Evolutionary conservation across 2,797 vertebrate genomes (phyloP).

Genomic region (Ctenopoma multispine): DNA sequence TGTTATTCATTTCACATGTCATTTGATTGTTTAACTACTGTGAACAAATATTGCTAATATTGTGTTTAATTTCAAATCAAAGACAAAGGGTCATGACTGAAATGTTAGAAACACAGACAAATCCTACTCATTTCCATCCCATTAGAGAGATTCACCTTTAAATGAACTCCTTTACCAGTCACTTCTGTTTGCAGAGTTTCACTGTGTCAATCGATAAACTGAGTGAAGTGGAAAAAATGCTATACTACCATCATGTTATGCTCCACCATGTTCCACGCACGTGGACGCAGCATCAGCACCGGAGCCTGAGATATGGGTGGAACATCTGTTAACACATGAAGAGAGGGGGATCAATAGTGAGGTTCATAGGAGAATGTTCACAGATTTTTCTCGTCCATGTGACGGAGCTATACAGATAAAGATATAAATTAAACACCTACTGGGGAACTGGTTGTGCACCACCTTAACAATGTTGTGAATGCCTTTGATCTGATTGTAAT

Average conservation of each 20-base stretch:
- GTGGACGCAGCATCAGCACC: constrained; percentile 87
- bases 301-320: constrained; percentile 82
- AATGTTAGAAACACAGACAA: no score
- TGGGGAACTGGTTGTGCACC: constrained; percentile 75
- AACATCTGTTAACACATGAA: constrained; percentile 64
- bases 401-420: neutral
- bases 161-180: neutral
- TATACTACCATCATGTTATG: constrained; percentile 84
- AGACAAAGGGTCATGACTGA: no score
- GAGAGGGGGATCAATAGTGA: neutral
- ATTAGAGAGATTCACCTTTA: no score
- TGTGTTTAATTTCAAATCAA: no score
- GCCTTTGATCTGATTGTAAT: constrained; percentile 86
- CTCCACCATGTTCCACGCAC: constrained; percentile 89
- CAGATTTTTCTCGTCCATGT: neutral
- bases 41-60: no score
- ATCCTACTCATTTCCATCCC: no score
- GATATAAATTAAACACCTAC: constrained; percentile 64
- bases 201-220: neutral
- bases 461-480: constrained; percentile 83
- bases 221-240: neutral
- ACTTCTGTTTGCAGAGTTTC: neutral
- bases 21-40: no score
- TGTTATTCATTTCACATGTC: no score
- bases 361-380: neutral